Conservation (phyloP, 2,113 vertebrate genomes). For the Paramisgurnus dabryanus region DNA sequence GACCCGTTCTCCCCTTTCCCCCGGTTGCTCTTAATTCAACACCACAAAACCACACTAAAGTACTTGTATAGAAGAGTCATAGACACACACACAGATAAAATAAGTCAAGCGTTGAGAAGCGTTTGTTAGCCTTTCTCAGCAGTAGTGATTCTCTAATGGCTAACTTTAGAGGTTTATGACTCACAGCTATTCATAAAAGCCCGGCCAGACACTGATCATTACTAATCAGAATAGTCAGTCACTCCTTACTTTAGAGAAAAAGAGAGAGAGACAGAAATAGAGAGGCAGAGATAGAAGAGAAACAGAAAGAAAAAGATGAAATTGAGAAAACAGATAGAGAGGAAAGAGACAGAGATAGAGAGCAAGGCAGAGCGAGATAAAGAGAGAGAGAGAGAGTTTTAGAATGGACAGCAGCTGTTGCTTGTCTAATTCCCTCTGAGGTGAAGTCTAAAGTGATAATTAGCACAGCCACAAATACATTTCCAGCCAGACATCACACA, state of each 20-base stretch:
- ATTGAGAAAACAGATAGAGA: too few relatives aligned
- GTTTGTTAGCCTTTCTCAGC: not conserved
- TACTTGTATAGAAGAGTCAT: not conserved
- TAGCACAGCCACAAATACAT: conserved; percentile 53
- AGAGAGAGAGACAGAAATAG: not conserved
- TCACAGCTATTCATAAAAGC: conserved; percentile 40
- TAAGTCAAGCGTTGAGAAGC: not conserved
- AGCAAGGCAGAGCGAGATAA: too few relatives aligned
- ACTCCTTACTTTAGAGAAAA: conserved; percentile 39
- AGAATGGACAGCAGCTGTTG: conserved; percentile 47
- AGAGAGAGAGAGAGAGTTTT: conserved; percentile 34
- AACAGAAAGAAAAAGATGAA: too few relatives aligned
- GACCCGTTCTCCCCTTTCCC: conserved; percentile 40
- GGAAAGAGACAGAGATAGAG: too few relatives aligned
- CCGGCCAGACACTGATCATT: conserved; percentile 43
- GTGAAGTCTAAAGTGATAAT: conserved; percentile 51
- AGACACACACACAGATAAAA: not conserved
- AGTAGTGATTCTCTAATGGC: conserved; percentile 28
- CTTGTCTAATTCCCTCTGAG: conserved; percentile 45
- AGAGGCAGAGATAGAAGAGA: too few relatives aligned
- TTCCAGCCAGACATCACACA: conserved; percentile 31
- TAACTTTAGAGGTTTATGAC: conserved; percentile 39
- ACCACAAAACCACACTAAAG: conserved; percentile 33
- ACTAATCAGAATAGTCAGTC: conserved; percentile 33
- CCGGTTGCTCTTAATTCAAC: conserved; percentile 37